Base-by-base conservation (phyloP, 2,113 vertebrate species). In the Otolemur garnettii region DNA sequence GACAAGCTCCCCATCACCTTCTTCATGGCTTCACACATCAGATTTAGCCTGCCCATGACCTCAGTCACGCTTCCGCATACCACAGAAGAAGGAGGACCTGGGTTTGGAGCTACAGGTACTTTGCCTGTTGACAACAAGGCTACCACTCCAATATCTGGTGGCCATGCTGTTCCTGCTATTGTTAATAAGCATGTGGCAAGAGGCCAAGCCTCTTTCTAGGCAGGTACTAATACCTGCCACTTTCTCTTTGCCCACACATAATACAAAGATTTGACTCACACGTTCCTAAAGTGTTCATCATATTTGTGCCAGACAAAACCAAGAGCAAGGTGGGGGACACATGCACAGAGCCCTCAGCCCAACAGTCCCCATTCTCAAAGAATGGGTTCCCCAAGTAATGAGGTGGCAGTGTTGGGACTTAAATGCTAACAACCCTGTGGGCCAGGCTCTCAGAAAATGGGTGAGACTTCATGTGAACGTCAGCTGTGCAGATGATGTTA, bases 41-140 rank as follows among this genome's bases (percentile, higher is more conserved):
- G 86, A 92, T 95, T 35, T 14, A 18, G 26, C 94, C 50, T 94
- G 53, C 53, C 93, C 50, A 3, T 97, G 96, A 93, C 80, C 74
- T 95, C 95, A 95, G 83, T 60, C 28, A 17, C 0, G 0, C 45
- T 93, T 96, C 87, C 17, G 1, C 5, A 24, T 30, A 35, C 18
- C 8, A 18, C 38, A 24, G 57, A n/a, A 14, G 35, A 74, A 35
- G 12, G 35, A 21, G 94, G 42, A 78, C 24, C 1, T 57, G 15
- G 19, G 69, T 13, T 30, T 60, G 21, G 22, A 11, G 59, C 50
- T 71, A 21, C 22, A 33, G 45, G n/a, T 33, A 1, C 79, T 83
- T 71, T 62, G 26, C 45, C 22, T 78, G 12, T 80, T 53, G n/a
- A n/a, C 69, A 19, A 62, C 90, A 26, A 38, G 30, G 26, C 59